Base-by-base conservation (phyloP, 2,797 vertebrate species). In the Sebastes kiyomatsui region DNA sequence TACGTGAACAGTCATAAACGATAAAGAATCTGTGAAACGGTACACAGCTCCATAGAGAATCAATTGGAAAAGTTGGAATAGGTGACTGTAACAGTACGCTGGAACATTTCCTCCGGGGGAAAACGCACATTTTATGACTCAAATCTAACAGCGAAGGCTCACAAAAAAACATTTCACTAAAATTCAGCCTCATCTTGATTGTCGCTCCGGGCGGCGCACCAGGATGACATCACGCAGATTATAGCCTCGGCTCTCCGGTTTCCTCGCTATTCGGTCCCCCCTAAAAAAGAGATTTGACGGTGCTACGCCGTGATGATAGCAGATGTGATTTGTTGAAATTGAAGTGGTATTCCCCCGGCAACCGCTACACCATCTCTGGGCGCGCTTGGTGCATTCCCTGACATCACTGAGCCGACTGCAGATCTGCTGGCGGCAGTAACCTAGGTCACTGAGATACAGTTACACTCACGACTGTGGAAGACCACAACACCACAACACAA, bases 391-490 rank as follows among this genome's bases (percentile, higher is more conserved):
- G 75, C 77, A 38, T 74, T 55, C 59, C 56, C 76, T 89, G 84
- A 92, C 88, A 89, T 92, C 87, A 87, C 70, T 66, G 84, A 18
- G 6, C 77, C 38, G 80, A 85, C 76, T 83, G 58, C 27, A 70
- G 73, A 76, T 75, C 73, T 49, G 68, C 82, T 62, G 77, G 67
- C 56, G 20, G 86, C 81, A 20, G 62, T 79, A 84, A 86, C 88
- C 79, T 6, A 9, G 90, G 87, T 93, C 89, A 92, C 67, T 9
- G 73, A 88, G 80, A 84, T 89, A 83, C 80, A 74, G 86, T 90
- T 93, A 84, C 92, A 88, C 84, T 76, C 46, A 30, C 13, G 22
- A 56, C 84, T 69, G 35, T 42, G 65, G 46, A 64, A 64, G 73
- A 85, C 80, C 74, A 52, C 78, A 82, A 84, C 74, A 49, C 69